Conservation (phyloP, 2,888 invertebrate species). For the Malthinus flaveolus region DNA sequence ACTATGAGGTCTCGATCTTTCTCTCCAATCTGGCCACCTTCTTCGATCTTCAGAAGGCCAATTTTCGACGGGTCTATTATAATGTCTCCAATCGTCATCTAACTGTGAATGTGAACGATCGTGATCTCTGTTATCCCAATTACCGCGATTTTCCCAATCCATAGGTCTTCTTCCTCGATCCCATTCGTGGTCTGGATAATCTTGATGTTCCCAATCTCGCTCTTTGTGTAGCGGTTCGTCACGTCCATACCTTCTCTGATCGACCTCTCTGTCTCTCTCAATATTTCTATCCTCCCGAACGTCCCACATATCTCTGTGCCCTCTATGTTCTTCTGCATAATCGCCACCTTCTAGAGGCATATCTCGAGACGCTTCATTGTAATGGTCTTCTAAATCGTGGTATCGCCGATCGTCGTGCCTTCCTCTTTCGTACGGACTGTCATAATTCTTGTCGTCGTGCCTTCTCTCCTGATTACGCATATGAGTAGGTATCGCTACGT, state of each 20-base stretch:
- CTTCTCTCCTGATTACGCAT: slow-evolving; percentile 46
- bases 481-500: slow-evolving; percentile 40
- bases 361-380: slow-evolving; percentile 46
- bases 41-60: slow-evolving; percentile 60
- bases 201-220: slow-evolving; percentile 49
- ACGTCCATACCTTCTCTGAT: slow-evolving; percentile 46
- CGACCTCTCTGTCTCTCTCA: slow-evolving; percentile 46
- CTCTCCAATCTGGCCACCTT: slow-evolving; percentile 53
- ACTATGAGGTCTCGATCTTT: slow-evolving; percentile 57
- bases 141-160: slow-evolving; percentile 57
- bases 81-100: slow-evolving; percentile 53
- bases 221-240: slow-evolving; percentile 43
- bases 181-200: slow-evolving; percentile 55
- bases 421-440: slow-evolving; percentile 52
- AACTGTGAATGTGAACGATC: slow-evolving; percentile 40
- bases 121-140: slow-evolving; percentile 50
- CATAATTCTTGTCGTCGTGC: slow-evolving; percentile 50
- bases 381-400: slow-evolving; percentile 49
- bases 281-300: slow-evolving; percentile 46
- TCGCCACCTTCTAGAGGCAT: slow-evolving; percentile 42
- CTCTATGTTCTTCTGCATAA: slow-evolving; percentile 48
- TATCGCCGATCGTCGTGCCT: slow-evolving; percentile 43
- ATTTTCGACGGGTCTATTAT: slow-evolving; percentile 47
- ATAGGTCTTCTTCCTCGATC: slow-evolving; percentile 56
- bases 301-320: slow-evolving; percentile 50